phyloP scores from a whole-genome alignment of 1,140 invertebrate species.

The Drosophila teissieri region DNA sequence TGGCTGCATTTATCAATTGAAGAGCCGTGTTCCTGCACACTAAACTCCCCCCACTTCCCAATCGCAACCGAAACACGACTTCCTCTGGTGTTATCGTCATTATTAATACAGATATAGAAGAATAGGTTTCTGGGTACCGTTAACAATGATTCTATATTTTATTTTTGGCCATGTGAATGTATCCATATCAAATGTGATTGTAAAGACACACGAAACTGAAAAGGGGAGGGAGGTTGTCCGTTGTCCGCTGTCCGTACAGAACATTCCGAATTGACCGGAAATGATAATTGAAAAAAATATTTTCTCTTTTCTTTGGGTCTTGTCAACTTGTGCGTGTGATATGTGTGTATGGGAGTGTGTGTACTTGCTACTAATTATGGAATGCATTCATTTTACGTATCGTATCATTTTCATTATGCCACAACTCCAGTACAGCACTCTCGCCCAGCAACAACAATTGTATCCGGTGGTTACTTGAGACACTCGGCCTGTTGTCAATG shows the following conservation, averaged over 20 bases:
- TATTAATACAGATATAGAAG: slow-evolving; percentile 21
- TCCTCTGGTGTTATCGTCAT: slow-evolving; percentile 49
- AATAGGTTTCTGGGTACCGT: slow-evolving; percentile 24
- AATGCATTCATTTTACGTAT: slow-evolving; percentile 77
- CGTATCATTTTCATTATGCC: slow-evolving; percentile 70
- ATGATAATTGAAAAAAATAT: slow-evolving; percentile 79
- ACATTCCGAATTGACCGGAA: slow-evolving; percentile 68
- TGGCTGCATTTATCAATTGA: slow-evolving; percentile 48
- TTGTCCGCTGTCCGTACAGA: slow-evolving; percentile 23
- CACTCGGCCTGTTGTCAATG: slow-evolving; percentile 24
- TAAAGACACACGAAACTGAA: slow-evolving; percentile 24
- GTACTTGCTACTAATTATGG: slow-evolving; percentile 73
- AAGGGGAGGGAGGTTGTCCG: slow-evolving; percentile 13
- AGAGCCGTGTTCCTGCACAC: slow-evolving; percentile 28
- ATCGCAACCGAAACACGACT: slow-evolving; percentile 35
- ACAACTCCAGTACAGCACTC: slow-evolving; percentile 30
- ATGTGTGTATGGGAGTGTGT: slow-evolving; percentile 11
- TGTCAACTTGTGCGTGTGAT: slow-evolving; percentile 43
- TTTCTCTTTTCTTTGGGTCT: slow-evolving; percentile 63
- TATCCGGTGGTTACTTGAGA: slow-evolving; percentile 79
- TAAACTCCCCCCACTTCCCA: neutral
- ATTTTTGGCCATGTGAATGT: slow-evolving; percentile 46
- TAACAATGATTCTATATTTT: slow-evolving; percentile 39
- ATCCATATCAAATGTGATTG: slow-evolving; percentile 46
- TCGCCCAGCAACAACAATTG: slow-evolving; percentile 59